phyloP scores from a whole-genome alignment of 1,140 invertebrate genomes.

The Nilaparvata lugens region DNA sequence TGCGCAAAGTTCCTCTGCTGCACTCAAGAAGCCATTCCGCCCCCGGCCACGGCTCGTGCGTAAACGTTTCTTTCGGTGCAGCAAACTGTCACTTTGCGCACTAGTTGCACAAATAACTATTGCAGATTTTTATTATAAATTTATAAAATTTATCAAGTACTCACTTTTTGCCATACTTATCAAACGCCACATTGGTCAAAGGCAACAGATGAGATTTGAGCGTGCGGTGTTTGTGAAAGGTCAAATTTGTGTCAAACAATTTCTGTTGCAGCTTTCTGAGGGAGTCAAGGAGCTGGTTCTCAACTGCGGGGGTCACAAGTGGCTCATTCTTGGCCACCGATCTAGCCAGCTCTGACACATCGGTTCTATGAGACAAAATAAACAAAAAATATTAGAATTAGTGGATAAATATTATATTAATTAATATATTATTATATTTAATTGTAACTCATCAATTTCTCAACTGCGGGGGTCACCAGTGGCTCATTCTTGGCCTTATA shows the following conservation, averaged over 20 bases:
- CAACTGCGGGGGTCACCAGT: constrained; percentile 43
- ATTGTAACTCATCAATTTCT: constrained; percentile 27
- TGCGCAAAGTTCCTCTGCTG: too few relatives aligned
- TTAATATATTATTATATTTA: constrained; percentile 9
- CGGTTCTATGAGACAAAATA: constrained; percentile 37
- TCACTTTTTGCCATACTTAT: constrained; percentile 53
- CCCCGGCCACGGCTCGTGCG: too few relatives aligned
- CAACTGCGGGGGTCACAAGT: constrained; percentile 43
- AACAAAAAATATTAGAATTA: too few relatives aligned
- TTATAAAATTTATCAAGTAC: constrained; percentile 12
- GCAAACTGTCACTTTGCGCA: too few relatives aligned
- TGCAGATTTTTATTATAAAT: not conserved
- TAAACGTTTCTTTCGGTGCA: too few relatives aligned
- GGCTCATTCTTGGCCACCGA: constrained; percentile 41
- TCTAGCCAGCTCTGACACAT: constrained; percentile 42
- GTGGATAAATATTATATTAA: too few relatives aligned
- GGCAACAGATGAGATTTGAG: constrained; percentile 65
- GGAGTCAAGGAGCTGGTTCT: constrained; percentile 44
- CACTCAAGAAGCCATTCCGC: too few relatives aligned
- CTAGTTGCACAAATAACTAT: too few relatives aligned
- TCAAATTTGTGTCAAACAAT: constrained; percentile 35
- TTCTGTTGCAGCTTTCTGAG: constrained; percentile 42
- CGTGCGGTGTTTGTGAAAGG: constrained; percentile 52
- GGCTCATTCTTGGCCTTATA: constrained; percentile 42
- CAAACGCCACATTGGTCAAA: constrained; percentile 67